Conservation (phyloP, 2,888 invertebrate species). For the Limnephilus marmoratus region DNA sequence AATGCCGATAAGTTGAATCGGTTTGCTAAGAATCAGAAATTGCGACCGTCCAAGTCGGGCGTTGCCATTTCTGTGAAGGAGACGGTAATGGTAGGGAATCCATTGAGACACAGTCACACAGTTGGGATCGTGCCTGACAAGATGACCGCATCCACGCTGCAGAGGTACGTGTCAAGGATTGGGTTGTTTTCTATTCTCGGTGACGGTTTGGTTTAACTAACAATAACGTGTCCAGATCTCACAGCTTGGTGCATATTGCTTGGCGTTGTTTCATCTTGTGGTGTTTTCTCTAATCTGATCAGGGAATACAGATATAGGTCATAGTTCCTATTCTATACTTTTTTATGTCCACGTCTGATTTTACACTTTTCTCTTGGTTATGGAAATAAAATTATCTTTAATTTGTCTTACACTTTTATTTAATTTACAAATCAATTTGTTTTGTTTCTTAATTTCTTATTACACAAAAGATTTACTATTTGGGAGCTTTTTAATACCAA, state of each 20-base stretch:
- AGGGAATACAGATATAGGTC: not conserved
- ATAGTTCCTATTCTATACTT: not conserved
- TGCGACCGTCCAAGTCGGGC: conserved; percentile 63
- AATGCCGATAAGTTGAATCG: conserved; percentile 24
- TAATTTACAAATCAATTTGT: not conserved
- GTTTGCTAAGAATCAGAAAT: conserved; percentile 55
- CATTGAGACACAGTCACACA: conserved; percentile 73
- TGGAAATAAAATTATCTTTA: not conserved
- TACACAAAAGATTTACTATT: not conserved
- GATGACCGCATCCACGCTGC: conserved; percentile 47
- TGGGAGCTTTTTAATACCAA: not conserved
- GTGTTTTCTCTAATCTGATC: not conserved
- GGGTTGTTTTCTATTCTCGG: conserved; percentile 19
- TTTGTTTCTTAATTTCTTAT: not conserved
- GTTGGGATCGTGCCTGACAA: conserved; percentile 70
- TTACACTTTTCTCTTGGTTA: not conserved
- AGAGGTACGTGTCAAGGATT: conserved; percentile 61
- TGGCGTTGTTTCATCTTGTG: not conserved
- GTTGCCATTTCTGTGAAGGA: conserved; percentile 55
- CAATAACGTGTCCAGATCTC: conserved; percentile 34
- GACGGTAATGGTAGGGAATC: conserved; percentile 64
- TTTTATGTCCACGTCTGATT: not conserved
- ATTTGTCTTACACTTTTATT: not conserved
- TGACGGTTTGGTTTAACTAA: conserved; percentile 56
- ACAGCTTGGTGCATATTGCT: conserved; percentile 40